Base-by-base conservation (phyloP, 2,888 invertebrate species). In the Dicyrtomina minuta region DNA sequence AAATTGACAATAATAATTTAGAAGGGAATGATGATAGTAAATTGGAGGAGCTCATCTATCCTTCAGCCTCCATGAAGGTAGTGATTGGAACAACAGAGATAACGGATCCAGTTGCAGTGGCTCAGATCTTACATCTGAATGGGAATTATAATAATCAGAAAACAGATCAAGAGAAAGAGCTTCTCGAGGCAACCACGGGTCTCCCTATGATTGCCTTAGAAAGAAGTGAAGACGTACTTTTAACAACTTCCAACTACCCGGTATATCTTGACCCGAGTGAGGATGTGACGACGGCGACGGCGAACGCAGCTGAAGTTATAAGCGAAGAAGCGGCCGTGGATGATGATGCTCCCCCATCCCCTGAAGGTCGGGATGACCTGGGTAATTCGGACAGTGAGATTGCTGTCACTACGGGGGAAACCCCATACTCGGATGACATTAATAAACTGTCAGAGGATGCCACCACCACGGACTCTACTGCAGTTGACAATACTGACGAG, bases 241-340 rank as follows among this genome's bases (percentile, higher is more conserved):
- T n/a, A 12, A 61, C 61, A 0, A 68, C 68, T 1, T 39, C 39
- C 15, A 51, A 51, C 20, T 51, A 17, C 22, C 24, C n/a, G 2
- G 17, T 27, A 4, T 27, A 15, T 24, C 10, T 61, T 6, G 55
- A 33, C 12, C 17, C 55, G 2, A 51, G 43, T 12, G 33, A 51
- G n/a, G 56, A 43, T 20, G 58, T 24, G 6, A 55, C 24, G 2
- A 55, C 39, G 8, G 70, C 73, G 4, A 13, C 60, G n/a, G 20
- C 73, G 12, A 71, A 73, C 55, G 68, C 74, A 26, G 71, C 72
- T 58, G 74, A 74, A 22, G 68, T 68, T 51, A 60, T 66, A 13
- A 68, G 61, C 4, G 6, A 33, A n/a, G 15, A 46, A 17, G n/a
- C 43, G 15, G 20, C 15, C 15, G 41, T 44, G 41, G 66, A 53